Evolutionary conservation across 2,888 invertebrate genomes (phyloP), one percentile per base, ranked within the genome.

Genomic region (Brachypalpus laphriformis): DNA sequence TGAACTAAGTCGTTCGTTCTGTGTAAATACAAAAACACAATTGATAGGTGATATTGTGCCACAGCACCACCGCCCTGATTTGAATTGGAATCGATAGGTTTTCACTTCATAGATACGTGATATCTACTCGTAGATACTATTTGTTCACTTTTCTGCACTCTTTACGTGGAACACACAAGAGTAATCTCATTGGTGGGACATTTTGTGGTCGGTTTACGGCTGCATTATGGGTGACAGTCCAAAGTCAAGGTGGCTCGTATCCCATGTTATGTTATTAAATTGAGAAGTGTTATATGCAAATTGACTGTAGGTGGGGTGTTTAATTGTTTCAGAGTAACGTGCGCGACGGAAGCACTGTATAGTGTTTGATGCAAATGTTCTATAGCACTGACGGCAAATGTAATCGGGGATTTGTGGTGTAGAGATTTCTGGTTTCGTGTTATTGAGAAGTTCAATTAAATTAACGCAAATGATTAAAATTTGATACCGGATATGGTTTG

Each of bases 101-200:
- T 74, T 54, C 22, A 16, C 71, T 71, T 65, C 59, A 66, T 20
- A 63, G 65, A 76, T 76, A 76, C 76, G 59, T 51, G 76, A 63
- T 82, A 63, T 63, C 40, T 31, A 18, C 11, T 14, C 22, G 51
- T 49, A 63, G 63, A 82, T 82, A 70, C 56, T 68, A 57, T 71
- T 49, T 40, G n/a, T 22, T 47, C 7, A 18, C 25, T 70, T 45
- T 63, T 74, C 7, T 47, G 16, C 47, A 22, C 11, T n/a, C 9
- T 42, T 65, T 42, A 28, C 66, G 37, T 57, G 47, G 34, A 34
- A 47, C 75, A 71, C 65, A 25, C 31, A 63, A 40, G 61, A 63
- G 49, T 42, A 59, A 75, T 66, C 57, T 49, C 49, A 45, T 76
- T 70, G 63, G 37, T 18, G 37, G 16, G 28, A 56, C 25, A 65